Base-by-base conservation (phyloP, 2,888 invertebrate species). In the Andrena haemorrhoa region DNA sequence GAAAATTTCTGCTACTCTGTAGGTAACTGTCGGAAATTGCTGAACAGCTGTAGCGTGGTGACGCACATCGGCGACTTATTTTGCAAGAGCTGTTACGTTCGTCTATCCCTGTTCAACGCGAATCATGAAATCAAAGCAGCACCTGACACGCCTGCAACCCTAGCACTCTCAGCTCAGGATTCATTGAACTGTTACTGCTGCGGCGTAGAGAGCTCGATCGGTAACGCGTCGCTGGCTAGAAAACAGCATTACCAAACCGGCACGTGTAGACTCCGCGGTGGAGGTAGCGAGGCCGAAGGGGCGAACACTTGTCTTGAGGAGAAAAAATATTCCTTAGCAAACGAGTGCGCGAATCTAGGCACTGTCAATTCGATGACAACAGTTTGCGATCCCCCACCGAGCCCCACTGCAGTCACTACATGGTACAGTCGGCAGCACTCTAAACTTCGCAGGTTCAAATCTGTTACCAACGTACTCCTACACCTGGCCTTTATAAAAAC, bases 21-120 rank as follows among this genome's bases (percentile, higher is more conserved):
- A 94, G 94, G 90, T 83, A 93, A 92, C 77, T 94, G 94, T 79
- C 88, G 93, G 56, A 93, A 93, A 75, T 88, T 93, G 58, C 84
- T 94, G 64, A 91, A 92, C 78, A 90, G 90, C 56, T 92, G 91
- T 74, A 92, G 91, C 7, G 90, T 93, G 41, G 88, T 90, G 63
- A 90, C 91, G 5, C 88, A 88, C 81, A 69, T 86, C 78, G 92
- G 92, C 10, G 94, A 94, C 86, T 82, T 93, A 63, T 94, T 89
- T 83, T 94, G 94, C 84, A 89, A 89, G 79, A 91, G 91, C 77
- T 94, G 93, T 86, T 92, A 89, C 81, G 63, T 77, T 47, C 84
- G 86, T 41, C 74, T 84, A 4, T 85, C 87, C 65, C 56, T 86
- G 20, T 81, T 85, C 6, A 65, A n/a, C 79, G 75, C n/a, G n/a